A percentile compares a stretch with the other conserved stretches of the same genome.
These are phyloP conservation scores for Heterodera carotae DNA, from an alignment of 1,140 invertebrate species.

Conservation along the genomic window DNA sequence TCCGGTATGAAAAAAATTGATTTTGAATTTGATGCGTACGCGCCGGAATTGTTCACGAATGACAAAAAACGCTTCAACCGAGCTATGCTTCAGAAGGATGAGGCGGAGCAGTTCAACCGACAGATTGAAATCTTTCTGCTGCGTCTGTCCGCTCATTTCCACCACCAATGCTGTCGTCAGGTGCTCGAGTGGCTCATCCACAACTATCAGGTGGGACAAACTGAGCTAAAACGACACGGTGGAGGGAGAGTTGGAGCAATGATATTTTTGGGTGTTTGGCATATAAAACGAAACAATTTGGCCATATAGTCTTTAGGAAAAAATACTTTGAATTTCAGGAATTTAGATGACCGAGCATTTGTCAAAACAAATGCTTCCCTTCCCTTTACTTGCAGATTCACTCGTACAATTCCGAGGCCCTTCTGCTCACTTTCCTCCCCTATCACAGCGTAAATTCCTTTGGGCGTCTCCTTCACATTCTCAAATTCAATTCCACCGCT, in stretches of 20 bases:
- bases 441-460: constrained; percentile 48
- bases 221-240: too few species aligned
- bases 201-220: constrained; percentile 43
- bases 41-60: constrained; percentile 42
- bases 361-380: too few species aligned
- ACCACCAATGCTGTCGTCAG: constrained; percentile 50
- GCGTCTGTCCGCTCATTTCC: constrained; percentile 47
- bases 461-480: constrained; percentile 46
- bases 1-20: constrained; percentile 49
- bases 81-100: constrained; percentile 41
- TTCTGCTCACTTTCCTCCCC: constrained; percentile 44
- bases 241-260: not conserved
- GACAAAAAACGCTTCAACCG: constrained; percentile 34
- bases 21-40: constrained; percentile 33
- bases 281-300: too few species aligned
- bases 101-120: constrained; percentile 37
- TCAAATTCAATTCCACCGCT: constrained; percentile 41
- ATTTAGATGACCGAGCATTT: too few species aligned
- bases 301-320: too few species aligned
- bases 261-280: constrained; percentile 2
- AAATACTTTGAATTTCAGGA: too few species aligned
- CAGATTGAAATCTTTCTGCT: constrained; percentile 41
- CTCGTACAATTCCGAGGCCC: constrained; percentile 44
- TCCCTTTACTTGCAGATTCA: constrained; percentile 42
- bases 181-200: constrained; percentile 53